Percentiles rank a stretch among this genome's conserved stretches.
These are phyloP conservation scores for Siniperca knerii DNA, from an alignment of 2,113 vertebrate species.

Conservation along the genomic window DNA sequence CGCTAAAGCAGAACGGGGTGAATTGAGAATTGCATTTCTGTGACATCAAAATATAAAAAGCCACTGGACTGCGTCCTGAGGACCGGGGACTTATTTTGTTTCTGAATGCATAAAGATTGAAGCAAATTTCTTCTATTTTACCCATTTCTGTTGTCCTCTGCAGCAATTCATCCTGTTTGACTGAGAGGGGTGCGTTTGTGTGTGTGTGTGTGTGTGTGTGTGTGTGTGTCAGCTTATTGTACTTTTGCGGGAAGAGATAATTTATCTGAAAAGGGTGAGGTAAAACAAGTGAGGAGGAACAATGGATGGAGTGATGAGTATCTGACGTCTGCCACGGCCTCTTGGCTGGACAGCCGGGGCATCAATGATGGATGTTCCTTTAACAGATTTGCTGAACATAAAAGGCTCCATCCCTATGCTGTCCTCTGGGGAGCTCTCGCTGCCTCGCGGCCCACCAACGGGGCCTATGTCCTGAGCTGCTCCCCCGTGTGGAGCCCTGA, in stretches of 20 bases:
- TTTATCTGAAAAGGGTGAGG: slow-evolving; percentile 6
- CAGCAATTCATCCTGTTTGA: slow-evolving; percentile 34
- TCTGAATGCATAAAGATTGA: slow-evolving; percentile 61
- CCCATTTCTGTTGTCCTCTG: slow-evolving; percentile 49
- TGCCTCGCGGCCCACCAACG: slow-evolving; percentile 34
- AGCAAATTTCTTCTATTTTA: slow-evolving; percentile 43
- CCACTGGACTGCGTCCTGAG: slow-evolving; percentile 58
- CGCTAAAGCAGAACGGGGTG: slow-evolving; percentile 77
- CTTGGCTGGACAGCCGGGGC: slow-evolving; percentile 39
- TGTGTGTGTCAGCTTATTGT: not conserved
- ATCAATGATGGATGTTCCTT: slow-evolving; percentile 72
- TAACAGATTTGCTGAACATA: slow-evolving; percentile 78
- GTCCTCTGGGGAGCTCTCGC: slow-evolving; percentile 21
- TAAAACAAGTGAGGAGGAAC: slow-evolving; percentile 49
- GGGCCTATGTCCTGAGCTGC: slow-evolving; percentile 34
- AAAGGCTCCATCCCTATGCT: slow-evolving; percentile 55
- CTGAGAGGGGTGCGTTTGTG: not conserved
- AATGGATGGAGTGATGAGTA: slow-evolving; percentile 55
- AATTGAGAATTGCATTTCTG: slow-evolving; percentile 80
- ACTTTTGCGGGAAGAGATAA: not conserved
- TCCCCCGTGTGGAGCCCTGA: slow-evolving; percentile 34
- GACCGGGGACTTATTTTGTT: slow-evolving; percentile 71
- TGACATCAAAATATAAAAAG: slow-evolving; percentile 77
- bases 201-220: not conserved
- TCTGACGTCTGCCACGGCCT: slow-evolving; percentile 56